Evolutionary conservation across 2,113 vertebrate species (phyloP).

Genomic region (Meleagris gallopavo): DNA sequence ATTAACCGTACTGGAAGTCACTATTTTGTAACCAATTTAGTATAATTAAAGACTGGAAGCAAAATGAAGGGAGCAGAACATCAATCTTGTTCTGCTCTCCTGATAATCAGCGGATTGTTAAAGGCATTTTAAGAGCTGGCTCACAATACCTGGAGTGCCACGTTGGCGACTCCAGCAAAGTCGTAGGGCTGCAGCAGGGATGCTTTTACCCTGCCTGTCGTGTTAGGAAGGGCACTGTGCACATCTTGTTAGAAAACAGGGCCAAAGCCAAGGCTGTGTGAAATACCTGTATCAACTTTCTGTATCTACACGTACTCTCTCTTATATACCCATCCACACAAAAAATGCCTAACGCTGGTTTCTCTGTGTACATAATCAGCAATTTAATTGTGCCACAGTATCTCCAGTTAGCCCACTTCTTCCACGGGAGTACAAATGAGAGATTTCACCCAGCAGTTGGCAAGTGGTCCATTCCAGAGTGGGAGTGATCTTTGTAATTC

Average conservation of each 20-base stretch:
- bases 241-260: not conserved
- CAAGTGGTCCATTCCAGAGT: not conserved
- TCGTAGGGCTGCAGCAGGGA: not conserved
- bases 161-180: not conserved
- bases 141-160: not conserved
- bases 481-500: not conserved
- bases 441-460: not conserved
- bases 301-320: not conserved
- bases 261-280: not conserved
- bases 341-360: accelerated
- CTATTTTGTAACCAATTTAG: not conserved
- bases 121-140: not conserved
- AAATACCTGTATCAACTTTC: not conserved
- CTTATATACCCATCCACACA: accelerated
- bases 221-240: not conserved
- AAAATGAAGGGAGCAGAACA: not conserved
- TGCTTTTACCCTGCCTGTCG: not conserved
- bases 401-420: not conserved
- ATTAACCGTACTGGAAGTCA: not conserved
- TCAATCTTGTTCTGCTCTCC: not conserved
- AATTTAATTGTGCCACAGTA: not conserved
- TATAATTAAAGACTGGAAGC: conserved; percentile 32
- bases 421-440: not conserved
- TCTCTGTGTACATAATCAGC: not conserved
- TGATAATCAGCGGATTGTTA: not conserved